A percentile compares a stretch with the other conserved stretches of the same genome.
These are phyloP conservation scores for Labeo catla DNA, from an alignment of 2,113 vertebrate species.

Conservation along the genomic window DNA sequence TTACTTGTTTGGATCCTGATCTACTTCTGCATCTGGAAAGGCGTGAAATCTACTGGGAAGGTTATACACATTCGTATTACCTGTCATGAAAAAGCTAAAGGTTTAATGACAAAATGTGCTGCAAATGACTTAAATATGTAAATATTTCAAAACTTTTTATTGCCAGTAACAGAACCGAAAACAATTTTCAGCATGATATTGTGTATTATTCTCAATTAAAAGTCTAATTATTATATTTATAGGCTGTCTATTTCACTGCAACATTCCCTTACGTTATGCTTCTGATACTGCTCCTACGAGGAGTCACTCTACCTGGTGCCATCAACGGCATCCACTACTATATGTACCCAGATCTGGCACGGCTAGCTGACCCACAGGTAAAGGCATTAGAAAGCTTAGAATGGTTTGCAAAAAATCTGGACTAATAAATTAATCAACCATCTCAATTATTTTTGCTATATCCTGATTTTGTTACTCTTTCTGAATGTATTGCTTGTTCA, in stretches of 20 bases:
- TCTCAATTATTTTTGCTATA: not conserved
- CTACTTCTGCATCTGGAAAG: conserved; percentile 83
- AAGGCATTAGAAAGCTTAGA: not conserved
- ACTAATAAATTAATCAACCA: not conserved
- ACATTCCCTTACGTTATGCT: conserved; percentile 89
- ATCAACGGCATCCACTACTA: conserved; percentile 84
- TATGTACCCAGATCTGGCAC: conserved; percentile 81
- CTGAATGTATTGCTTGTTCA: not conserved
- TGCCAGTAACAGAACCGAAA: not conserved
- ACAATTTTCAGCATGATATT: not conserved
- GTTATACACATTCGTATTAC: conserved; percentile 51
- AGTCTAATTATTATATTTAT: conserved; percentile 4
- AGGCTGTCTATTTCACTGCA: conserved; percentile 91
- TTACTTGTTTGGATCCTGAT: conserved; percentile 78
- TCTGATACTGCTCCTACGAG: conserved; percentile 81
- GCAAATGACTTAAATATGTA: not conserved
- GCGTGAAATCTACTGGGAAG: conserved; percentile 81
- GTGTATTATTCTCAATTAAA: not conserved
- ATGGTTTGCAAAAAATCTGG: not conserved
- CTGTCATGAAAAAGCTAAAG: not conserved
- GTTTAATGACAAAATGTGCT: not conserved
- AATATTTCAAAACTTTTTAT: not conserved
- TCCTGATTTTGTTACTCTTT: not conserved
- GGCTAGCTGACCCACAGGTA: conserved; percentile 88
- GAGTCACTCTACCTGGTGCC: conserved; percentile 85